phyloP scores from a whole-genome alignment of 2,113 vertebrate genomes.

The Mionectes macconnelli region DNA sequence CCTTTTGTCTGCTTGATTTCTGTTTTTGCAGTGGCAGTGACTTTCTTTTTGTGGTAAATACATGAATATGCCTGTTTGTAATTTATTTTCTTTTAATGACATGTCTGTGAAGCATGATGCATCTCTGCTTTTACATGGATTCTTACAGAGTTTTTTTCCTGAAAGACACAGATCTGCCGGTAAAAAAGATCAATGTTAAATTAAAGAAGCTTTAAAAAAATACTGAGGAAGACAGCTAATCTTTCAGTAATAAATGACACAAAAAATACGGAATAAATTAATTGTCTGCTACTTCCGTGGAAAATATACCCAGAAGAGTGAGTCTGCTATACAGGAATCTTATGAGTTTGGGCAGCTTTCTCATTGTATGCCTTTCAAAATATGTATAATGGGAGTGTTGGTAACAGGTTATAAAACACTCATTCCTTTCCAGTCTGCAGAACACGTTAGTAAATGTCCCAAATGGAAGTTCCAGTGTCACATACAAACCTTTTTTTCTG shows the following conservation, averaged over 20 bases:
- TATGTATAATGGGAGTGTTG: background rate
- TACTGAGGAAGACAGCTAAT: background rate
- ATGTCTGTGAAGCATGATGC: background rate
- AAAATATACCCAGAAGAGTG: background rate
- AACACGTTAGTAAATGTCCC: background rate
- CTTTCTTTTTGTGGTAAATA: background rate
- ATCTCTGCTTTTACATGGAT: background rate
- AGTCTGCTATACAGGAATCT: background rate
- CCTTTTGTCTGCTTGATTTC: background rate
- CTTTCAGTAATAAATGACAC: background rate
- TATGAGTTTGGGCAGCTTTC: background rate
- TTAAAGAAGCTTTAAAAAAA: background rate
- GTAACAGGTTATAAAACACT: background rate
- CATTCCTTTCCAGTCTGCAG: background rate
- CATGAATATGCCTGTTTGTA: background rate
- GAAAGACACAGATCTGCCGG: background rate
- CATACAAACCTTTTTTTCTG: background rate
- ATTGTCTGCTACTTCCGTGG: background rate
- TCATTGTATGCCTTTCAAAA: background rate
- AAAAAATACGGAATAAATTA: background rate
- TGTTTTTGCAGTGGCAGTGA: background rate
- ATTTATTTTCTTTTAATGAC: background rate
- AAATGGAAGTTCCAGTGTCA: background rate
- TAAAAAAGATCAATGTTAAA: background rate
- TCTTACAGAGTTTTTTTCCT: background rate